Conservation (phyloP, 2,113 vertebrate species). For the Tragelaphus buxtoni region DNA sequence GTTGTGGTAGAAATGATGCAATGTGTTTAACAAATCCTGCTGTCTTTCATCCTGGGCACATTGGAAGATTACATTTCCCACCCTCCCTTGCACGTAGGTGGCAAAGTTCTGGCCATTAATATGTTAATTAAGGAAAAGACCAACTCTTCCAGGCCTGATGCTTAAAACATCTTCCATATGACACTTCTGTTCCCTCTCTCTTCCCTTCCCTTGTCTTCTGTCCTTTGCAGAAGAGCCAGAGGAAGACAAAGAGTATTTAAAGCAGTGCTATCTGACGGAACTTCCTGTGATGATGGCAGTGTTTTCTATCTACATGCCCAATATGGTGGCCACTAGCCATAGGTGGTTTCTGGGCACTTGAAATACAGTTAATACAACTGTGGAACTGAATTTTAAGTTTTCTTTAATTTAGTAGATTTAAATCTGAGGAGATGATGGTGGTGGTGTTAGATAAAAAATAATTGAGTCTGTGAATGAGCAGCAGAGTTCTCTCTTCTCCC, state of each 20-base stretch:
- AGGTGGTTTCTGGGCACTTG: not conserved
- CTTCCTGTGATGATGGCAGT: not conserved
- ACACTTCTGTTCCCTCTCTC: not conserved
- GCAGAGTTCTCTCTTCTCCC: not conserved
- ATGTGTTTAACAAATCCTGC: not conserved
- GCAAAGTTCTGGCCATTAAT: not conserved
- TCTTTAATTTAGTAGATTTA: not conserved
- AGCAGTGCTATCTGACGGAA: not conserved
- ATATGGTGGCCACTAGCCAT: not conserved
- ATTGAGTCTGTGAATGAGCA: not conserved
- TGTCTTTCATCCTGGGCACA: not conserved
- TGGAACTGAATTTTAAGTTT: not conserved
- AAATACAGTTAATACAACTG: not conserved
- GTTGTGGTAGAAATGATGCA: not conserved
- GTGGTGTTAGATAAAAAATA: not conserved
- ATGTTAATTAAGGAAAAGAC: not conserved
- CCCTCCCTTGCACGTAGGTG: not conserved
- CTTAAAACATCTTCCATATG: not conserved
- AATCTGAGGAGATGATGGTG: not conserved
- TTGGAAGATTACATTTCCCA: not conserved
- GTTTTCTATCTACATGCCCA: not conserved
- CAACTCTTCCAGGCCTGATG: not conserved
- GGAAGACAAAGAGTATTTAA: not conserved
- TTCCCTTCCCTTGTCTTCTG: not conserved
- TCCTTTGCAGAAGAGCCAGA: not conserved